Evolutionary conservation across 2,888 invertebrate genomes (phyloP), one percentile per base, ranked within the genome.

Genomic region (Synergus umbraculus): DNA sequence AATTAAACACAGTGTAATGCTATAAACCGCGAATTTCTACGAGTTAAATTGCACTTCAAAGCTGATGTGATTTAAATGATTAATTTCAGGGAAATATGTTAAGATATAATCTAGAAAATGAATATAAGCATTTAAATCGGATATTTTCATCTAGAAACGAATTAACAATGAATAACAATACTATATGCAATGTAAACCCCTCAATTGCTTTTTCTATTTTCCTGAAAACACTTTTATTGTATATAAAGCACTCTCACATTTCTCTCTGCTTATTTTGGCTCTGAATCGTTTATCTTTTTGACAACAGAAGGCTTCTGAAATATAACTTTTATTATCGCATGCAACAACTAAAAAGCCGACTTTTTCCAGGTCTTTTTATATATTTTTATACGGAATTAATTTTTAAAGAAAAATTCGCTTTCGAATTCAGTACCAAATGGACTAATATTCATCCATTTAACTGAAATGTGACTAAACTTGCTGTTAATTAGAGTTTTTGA

Each of bases 211-310:
- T 43, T 18, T 7, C 46, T 49, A 46, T 67, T 67, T 67, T 46
- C 12, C 67, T 67, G 67, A 67, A 67, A 46, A 44, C 67, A 67
- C 22, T 4, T 4, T 49, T 49, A 49, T 49, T 49, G 49, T 15
- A 54, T n/a, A n/a, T 2, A n/a, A 54, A 54, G 2, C 8, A n/a
- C n/a, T 29, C 15, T 69, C 46, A 29, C 29, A 69, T 69, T 46
- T 69, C 15, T 15, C 18, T 44, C 18, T 66, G 10, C 7, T 22
- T 22, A 22, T 46, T 13, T 0, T 54, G 18, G 10, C 18, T 22
- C 22, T 22, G 49, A 69, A 29, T 69, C 46, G 46, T 69, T 69
- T 49, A 69, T 49, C 46, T 69, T 69, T 49, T 29, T 49, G 9
- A 29, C 13, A 29, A 15, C 65, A 2, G 46, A 44, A 69, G 29